Evolutionary conservation across 2,113 vertebrate genomes (phyloP), one percentile per base, ranked within the genome.

Genomic region (Myotis davidii): DNA sequence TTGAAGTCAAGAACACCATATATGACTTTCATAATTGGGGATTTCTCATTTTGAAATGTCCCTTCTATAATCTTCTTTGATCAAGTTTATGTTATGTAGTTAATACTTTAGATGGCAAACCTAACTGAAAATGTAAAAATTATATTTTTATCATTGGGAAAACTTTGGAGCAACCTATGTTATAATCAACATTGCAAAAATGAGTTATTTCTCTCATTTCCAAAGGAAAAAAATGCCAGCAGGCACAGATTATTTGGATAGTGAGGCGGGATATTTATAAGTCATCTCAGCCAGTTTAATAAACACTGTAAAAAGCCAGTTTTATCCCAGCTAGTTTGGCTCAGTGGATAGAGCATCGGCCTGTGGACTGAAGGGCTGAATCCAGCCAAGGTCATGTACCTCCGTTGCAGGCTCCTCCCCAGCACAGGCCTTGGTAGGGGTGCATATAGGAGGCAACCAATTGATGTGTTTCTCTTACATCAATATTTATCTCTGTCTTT

Each of bases 111-210:
- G 14, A 77, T 48, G 27, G 34, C 32, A 72, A 88, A 16, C 59
- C 16, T 90, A 88, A 92, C 32, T 91, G 72, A 90, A 85, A 90
- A 79, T 94, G 37, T 83, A 29, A 96, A 87, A 92, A 77, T 94
- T 73, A 27, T 34, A 27, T 76, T 88, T 94, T 93, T 74, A 1
- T 0, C 88, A 32, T 54, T 81, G 39, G 10, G 76, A 70, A 90
- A 39, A 13, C 18, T 91, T 97, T 88, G 54, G 37, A 79, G 50
- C 20, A 95, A 52, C 21, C 3, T 85, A 9, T 1, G 5, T 59
- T 96, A 96, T 79, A 85, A 64, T 88, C 37, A 52, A 85, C 27
- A 78, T 50, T 85, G 72, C 13, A 88, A 90, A 95, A 52, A 91
- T 50, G 70, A 21, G 18, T 37, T 54, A 45, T 25, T 69, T 50